phyloP scores from a whole-genome alignment of 2,113 vertebrate genomes.

The Heterocephalus glaber region DNA sequence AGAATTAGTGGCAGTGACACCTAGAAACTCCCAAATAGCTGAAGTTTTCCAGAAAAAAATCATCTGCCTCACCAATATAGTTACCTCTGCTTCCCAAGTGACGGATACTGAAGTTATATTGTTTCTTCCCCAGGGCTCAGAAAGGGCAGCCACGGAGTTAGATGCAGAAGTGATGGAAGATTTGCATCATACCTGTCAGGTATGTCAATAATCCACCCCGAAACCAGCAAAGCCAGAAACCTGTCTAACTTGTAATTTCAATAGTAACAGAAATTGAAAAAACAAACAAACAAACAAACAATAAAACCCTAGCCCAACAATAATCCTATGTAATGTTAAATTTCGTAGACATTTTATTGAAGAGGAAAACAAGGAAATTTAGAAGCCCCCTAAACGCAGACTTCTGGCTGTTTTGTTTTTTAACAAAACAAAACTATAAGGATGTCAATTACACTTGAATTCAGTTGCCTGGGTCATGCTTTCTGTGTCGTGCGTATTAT shows the following conservation, averaged over 20 bases:
- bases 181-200: constrained; percentile 60
- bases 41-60: constrained; percentile 10
- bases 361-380: constrained; percentile 16
- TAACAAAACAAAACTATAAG: constrained; percentile 14
- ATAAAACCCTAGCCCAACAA: not conserved
- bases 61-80: constrained; percentile 42
- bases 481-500: not conserved
- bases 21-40: constrained; percentile 57
- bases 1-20: constrained; percentile 48
- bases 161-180: not conserved
- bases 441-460: constrained; percentile 30
- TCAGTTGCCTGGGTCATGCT: not conserved
- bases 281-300: not conserved
- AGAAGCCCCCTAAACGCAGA: constrained; percentile 1
- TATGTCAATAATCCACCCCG: constrained; percentile 60
- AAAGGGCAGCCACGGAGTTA: not conserved
- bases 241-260: constrained; percentile 60
- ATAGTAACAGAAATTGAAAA: constrained; percentile 47
- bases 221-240: constrained; percentile 10
- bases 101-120: not conserved
- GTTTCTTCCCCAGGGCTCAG: constrained; percentile 57
- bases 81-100: constrained; percentile 20
- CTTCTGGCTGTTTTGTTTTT: not conserved
- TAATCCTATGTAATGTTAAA: not conserved
- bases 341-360: constrained; percentile 11